Percentiles rank a stretch among this genome's conserved stretches.
Conservation (phyloP, 2,797 vertebrate species). For the Octomys mimax region DNA sequence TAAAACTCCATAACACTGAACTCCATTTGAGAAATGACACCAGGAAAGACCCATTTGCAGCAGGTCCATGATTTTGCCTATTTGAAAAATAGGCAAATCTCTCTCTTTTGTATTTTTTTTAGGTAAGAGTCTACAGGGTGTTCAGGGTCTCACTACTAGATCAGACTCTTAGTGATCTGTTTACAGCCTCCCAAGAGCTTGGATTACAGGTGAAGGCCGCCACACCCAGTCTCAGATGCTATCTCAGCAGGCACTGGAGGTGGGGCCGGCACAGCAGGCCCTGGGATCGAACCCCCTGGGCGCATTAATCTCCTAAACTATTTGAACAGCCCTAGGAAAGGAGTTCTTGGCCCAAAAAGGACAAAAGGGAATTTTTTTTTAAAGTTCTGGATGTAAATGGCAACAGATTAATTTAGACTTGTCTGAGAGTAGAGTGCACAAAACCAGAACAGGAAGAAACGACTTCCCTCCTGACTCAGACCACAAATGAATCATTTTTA, state of each 20-base stretch:
- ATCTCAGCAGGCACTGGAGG: no score
- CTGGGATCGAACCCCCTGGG: no score
- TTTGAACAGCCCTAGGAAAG: neutral
- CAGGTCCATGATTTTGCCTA: neutral
- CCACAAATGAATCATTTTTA: conserved; percentile 75
- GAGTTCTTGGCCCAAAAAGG: conserved; percentile 45
- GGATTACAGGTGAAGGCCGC: no score
- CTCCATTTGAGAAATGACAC: conserved; percentile 18
- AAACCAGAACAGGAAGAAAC: conserved; percentile 74
- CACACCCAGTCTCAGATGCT: no score
- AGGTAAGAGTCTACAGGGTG: no score
- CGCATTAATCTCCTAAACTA: no score
- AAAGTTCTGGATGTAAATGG: conserved; percentile 28
- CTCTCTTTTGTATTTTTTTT: no score
- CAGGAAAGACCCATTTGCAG: conserved; percentile 12
- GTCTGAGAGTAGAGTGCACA: conserved; percentile 64
- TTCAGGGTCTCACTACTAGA: no score
- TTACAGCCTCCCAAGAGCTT: no score
- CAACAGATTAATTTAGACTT: conserved; percentile 73
- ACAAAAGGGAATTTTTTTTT: conserved; percentile 26
- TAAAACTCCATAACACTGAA: neutral
- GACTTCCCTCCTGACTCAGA: conserved; percentile 69
- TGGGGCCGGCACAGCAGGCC: no score
- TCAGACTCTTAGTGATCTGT: no score
- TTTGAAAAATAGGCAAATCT: conserved; percentile 34